Evolutionary conservation across 2,888 invertebrate genomes (phyloP), one percentile per base, ranked within the genome.

Genomic region (Boloria selene): DNA sequence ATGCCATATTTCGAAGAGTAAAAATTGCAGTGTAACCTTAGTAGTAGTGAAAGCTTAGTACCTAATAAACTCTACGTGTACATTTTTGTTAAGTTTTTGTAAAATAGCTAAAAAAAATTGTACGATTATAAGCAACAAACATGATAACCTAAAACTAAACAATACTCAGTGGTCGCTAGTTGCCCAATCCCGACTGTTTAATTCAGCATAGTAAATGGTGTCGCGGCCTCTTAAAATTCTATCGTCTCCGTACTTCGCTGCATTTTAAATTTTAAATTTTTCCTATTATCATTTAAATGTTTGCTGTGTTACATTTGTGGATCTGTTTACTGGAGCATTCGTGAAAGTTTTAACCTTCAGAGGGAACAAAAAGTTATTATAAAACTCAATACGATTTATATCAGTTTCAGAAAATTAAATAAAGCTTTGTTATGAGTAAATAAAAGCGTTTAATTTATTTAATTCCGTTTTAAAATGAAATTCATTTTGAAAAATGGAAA

Each of bases 241-340:
- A 44, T 44, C 42, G n/a, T 13, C 45, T 16, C n/a, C 7, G 14
- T 14, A 13, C 10, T 22, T 26, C 45, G 45, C 26, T 13, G 13
- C 26, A 56, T 56, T 56, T 56, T 0, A 56, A 56, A 56, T 56
- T 56, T 45, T 45, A 45, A 56, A 13, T n/a, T 45, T n/a, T 58
- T 26, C 38, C 47, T 14, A 59, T 49, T 26, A 59, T 59, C 59
- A 59, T 59, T 49, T 59, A 59, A 59, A 31, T 49, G 16, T 3
- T 17, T 13, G 17, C 14, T 31, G 31, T 59, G 49, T 49, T 59
- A 31, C 26, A 31, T 49, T 58, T 31, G 16, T 38, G 49, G 14
- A 26, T 59, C 13, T 31, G 5, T 26, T 47, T 16, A 31, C 47
- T 47, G 13, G 44, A 2, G 56, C 22, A 47, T 13, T 58, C 47